Evolutionary conservation across 2,113 vertebrate genomes (phyloP), one percentile per base, ranked within the genome.

Genomic region (Gracilinanus agilis): DNA sequence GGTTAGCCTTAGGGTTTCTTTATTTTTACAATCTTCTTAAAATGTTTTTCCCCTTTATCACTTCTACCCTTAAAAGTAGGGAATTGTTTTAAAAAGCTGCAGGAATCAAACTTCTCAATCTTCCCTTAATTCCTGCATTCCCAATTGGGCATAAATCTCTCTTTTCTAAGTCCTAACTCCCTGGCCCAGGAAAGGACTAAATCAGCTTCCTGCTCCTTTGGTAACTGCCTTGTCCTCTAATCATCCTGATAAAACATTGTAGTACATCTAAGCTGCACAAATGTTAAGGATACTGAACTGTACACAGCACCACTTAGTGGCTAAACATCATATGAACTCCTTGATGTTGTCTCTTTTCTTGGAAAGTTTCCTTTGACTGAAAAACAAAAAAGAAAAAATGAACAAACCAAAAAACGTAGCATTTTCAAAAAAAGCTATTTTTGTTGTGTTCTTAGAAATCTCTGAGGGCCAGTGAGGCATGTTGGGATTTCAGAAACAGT

Each of bases 281-380:
- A 0, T 13, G 16, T 0, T 0, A 0, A 91, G 53, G 94, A 95
- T 0, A 93, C 96, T 12, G n/a, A 12, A 44, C 97, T 97, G 98
- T 54, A 92, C 58, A 90, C 83, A 98, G 98, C 97, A 93, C 98
- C 98, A n/a, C 98, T 97, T 96, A 98, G 98, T 92, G 98, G 97
- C 97, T 55, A 75, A 91, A 88, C 92, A 54, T 27, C 67, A 0
- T 90, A 44, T 55, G 93, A 16, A 9, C 53, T 40, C 34, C 93
- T 83, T 54, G 19, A 91, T 8, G 90, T 27, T 88, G 40, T 0
- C 54, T 24, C 3, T 2, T 13, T 19, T 0, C 91, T 0, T 3
- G 21, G 53, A 0, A 88, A 27, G 23, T 90, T 3, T 2, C 9
- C 0, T 83, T 3, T 3, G 56, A n/a, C 16, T 16, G 21, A 3